Percentiles rank a stretch among this genome's conserved stretches.
phyloP scores from a whole-genome alignment of 2,888 invertebrate species.

The Druceiella hillmani region DNA sequence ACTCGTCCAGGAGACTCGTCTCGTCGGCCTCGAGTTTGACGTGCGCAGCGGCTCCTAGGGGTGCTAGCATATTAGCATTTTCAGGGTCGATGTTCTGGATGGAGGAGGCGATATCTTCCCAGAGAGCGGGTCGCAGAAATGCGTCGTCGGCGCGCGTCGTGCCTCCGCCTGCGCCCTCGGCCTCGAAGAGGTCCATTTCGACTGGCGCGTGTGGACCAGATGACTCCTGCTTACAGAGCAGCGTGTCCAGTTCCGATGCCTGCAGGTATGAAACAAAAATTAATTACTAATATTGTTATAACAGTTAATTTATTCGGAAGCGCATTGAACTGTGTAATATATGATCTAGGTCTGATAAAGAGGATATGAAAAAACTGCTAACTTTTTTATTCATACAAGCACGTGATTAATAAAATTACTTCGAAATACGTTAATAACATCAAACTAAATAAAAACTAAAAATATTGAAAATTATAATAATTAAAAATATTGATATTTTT shows the following conservation, averaged over 20 bases:
- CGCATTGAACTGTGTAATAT: no score
- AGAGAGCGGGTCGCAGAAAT: conserved; percentile 80
- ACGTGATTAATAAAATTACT: no score
- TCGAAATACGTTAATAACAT: no score
- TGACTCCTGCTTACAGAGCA: conserved; percentile 73
- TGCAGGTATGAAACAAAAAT: no score
- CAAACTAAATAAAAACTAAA: no score
- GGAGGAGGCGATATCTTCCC: conserved; percentile 90
- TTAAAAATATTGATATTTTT: no score
- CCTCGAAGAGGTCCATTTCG: conserved; percentile 52
- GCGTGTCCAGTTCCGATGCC: conserved; percentile 75
- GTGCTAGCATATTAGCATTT: conserved; percentile 80
- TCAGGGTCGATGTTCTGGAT: conserved; percentile 88
- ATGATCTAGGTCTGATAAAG: no score
- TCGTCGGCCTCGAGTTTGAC: conserved; percentile 72
- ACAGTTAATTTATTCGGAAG: no score
- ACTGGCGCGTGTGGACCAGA: conserved; percentile 56
- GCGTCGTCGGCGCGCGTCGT: conserved; percentile 70
- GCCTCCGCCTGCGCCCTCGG: conserved; percentile 42
- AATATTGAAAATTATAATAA: no score
- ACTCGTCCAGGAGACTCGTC: conserved; percentile 55
- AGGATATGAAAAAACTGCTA: no score
- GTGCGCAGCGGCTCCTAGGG: conserved; percentile 55
- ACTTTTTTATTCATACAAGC: no score
- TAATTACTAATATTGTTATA: no score